Base-by-base conservation (phyloP, 2,888 invertebrate species). In the Cactoblastis cactorum region DNA sequence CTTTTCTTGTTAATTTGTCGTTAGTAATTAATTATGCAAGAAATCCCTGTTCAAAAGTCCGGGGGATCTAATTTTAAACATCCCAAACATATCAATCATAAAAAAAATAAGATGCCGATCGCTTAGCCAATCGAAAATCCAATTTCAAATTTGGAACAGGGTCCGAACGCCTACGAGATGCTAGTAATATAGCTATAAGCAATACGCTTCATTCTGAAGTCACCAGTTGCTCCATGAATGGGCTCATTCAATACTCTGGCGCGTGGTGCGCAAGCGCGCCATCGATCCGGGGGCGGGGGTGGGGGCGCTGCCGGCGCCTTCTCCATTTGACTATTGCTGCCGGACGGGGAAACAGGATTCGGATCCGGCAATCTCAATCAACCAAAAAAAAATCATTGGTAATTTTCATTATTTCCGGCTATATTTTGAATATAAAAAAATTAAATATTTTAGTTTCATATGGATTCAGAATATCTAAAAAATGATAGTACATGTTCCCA, bases 141-240 rank as follows among this genome's bases (percentile, higher is more conserved):
- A 55, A 65, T 63, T 58, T 58, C 59, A 55, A 63, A 61, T 61
- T 58, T 53, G 59, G 56, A 63, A 53, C 54, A 54, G 39, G 56
- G 53, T 19, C 43, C 50, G 54, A 53, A 58, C 65, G 57, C 68
- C 64, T 61, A 56, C 61, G 56, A 45, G 28, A 51, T 52, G 38
- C 28, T 28, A 35, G 62, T 57, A 51, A 53, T 58, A 59, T 59
- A 64, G 47, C 52, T 67, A 66, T 57, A 50, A 53, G 43, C 24
- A 24, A 35, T 49, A 59, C 53, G 54, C 52, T 76, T 74, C 82
- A 83, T 83, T 82, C 77, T 83, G 57, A 69, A 75, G 68, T 70
- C 76, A 81, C 82, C 71, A 80, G 82, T 81, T 82, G 80, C 81
- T 67, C 77, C 58, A 81, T 83, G 82, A 83, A 83, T 83, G 83